Percentiles rank a stretch among this genome's conserved stretches.
Conservation (phyloP, 23 tunicate species). For the Diplosoma virens region DNA sequence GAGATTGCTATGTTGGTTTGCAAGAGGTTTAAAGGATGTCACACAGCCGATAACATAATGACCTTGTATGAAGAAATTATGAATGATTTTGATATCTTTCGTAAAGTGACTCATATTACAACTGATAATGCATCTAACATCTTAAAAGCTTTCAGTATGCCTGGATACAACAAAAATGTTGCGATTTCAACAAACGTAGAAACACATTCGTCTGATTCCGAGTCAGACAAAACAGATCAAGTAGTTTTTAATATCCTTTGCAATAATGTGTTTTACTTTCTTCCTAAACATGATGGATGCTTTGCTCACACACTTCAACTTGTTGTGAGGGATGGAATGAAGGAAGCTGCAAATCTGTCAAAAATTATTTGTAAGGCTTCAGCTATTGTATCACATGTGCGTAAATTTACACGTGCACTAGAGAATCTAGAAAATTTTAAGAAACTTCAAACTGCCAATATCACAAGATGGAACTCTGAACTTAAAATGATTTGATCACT, state of each 20-base stretch:
- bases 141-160: no score
- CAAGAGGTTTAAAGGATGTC: no score
- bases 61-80: no score
- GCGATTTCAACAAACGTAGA: not conserved
- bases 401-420: not conserved
- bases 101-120: no score
- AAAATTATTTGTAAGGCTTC: not conserved
- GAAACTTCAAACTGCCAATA: not conserved
- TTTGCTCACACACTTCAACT: constrained; percentile 19
- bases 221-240: not conserved
- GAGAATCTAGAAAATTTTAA: not conserved
- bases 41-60: no score
- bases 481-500: not conserved
- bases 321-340: constrained; percentile 1
- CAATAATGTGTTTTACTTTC: not conserved
- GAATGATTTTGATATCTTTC: no score
- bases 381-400: not conserved
- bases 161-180: not conserved
- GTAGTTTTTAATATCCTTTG: not conserved
- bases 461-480: not conserved
- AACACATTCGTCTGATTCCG: constrained; percentile 2
- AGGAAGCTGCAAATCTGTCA: not conserved
- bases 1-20: no score
- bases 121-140: no score
- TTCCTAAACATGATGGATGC: constrained; percentile 5